Conservation (phyloP, 2,888 invertebrate genomes). For the Trachelus iudaicus region DNA sequence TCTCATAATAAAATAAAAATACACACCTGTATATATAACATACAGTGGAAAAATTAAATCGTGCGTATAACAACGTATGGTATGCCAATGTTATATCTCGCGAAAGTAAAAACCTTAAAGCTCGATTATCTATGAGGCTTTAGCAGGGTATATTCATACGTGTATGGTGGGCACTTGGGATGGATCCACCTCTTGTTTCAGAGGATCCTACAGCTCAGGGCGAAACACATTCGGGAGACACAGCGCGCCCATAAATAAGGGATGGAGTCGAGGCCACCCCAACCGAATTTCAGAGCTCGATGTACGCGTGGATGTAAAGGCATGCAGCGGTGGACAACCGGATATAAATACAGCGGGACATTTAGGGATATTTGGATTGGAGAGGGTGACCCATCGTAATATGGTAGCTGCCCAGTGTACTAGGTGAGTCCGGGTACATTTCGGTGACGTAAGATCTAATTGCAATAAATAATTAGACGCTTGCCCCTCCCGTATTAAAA, state of each 20-base stretch:
- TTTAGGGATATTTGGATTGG: conserved; percentile 48
- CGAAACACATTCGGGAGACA: conserved; percentile 40
- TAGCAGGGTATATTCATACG: background rate
- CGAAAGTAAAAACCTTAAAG: conserved; percentile 23
- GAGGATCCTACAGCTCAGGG: conserved; percentile 17
- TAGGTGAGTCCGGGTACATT: conserved; percentile 32
- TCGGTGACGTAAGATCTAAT: conserved; percentile 4
- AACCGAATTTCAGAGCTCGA: conserved; percentile 37
- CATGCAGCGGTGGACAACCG: conserved; percentile 41
- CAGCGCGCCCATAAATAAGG: conserved; percentile 51
- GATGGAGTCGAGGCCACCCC: conserved; percentile 43
- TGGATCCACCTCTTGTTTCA: conserved; percentile 20
- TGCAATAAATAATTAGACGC: background rate
- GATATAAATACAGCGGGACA: conserved; percentile 47
- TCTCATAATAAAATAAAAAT: background rate
- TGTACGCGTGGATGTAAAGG: conserved; percentile 26
- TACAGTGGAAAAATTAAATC: no score
- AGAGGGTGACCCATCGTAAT: conserved; percentile 27
- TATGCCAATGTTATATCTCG: no score
- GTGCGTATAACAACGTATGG: no score
- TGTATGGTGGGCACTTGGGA: background rate
- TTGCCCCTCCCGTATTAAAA: background rate
- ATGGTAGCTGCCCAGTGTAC: conserved; percentile 27
- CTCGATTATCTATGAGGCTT: conserved; percentile 20
- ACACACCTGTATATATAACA: background rate